These are phyloP conservation scores for Phrynocephalus versicolor DNA, from an alignment of 2,113 vertebrate species.

Conservation along the genomic window DNA sequence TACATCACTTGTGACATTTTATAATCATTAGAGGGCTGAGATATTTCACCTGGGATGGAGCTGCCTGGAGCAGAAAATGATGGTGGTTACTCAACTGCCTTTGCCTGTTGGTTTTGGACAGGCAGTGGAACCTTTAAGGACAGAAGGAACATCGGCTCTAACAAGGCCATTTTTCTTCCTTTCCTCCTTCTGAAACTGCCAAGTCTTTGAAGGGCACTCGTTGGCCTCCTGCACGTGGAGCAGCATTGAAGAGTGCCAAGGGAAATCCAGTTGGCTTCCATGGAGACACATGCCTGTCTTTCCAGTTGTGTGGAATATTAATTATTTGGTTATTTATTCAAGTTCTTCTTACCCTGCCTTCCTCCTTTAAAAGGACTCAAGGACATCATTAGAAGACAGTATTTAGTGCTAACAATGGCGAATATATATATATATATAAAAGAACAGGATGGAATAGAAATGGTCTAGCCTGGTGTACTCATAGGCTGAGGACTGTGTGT, in stretches of 20 bases:
- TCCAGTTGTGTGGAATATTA: not conserved
- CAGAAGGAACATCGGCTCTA: constrained; percentile 54
- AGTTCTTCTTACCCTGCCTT: not conserved
- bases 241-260: constrained; percentile 28
- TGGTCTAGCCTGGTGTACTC: not conserved
- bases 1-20: constrained; percentile 63
- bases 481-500: not conserved
- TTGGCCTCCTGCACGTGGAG: constrained; percentile 43
- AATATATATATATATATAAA: too few relatives aligned
- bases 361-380: not conserved
- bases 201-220: constrained; percentile 48
- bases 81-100: constrained; percentile 67
- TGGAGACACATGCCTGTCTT: constrained; percentile 22
- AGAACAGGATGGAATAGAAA: constrained; percentile 24
- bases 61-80: constrained; percentile 65
- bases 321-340: too few relatives aligned
- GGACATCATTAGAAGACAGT: too few relatives aligned
- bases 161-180: constrained; percentile 64
- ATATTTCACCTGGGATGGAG: constrained; percentile 63
- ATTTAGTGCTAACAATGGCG: too few relatives aligned
- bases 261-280: constrained; percentile 21
- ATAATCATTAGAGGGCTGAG: constrained; percentile 62
- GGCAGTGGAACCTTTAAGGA: constrained; percentile 57
- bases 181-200: constrained; percentile 45
- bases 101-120: constrained; percentile 59